Conservation (phyloP, 2,888 invertebrate species). For the Steinernema scapterisci region DNA sequence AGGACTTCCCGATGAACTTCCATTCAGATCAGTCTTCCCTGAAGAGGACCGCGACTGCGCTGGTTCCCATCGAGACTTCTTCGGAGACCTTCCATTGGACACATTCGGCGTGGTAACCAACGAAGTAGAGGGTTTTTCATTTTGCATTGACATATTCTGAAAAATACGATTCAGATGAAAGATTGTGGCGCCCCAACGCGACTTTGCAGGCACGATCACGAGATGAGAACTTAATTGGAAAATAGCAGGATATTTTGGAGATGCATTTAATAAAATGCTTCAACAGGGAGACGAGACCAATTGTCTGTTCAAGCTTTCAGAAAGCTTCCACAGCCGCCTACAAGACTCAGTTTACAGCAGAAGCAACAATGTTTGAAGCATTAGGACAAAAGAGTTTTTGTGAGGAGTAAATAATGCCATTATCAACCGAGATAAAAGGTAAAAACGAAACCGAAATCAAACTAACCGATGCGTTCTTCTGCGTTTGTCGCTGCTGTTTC, state of each 20-base stretch:
- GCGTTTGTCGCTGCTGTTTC: neutral
- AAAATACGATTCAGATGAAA: neutral
- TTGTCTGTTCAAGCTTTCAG: too few species aligned
- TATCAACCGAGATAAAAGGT: neutral
- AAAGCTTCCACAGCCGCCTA: too few species aligned
- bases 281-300: too few species aligned
- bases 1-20: neutral
- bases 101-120: neutral
- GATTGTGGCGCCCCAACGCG: too few species aligned
- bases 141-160: slow-evolving; percentile 24
- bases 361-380: too few species aligned
- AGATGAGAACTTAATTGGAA: too few species aligned
- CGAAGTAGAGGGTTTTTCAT: slow-evolving; percentile 18
- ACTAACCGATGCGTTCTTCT: neutral
- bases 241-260: too few species aligned
- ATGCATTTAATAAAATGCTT: too few species aligned
- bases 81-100: slow-evolving; percentile 9
- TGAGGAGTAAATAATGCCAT: too few species aligned
- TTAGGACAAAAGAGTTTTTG: too few species aligned
- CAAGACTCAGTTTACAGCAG: too few species aligned
- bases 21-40: neutral
- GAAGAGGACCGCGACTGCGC: slow-evolving; percentile 1
- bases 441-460: neutral
- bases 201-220: too few species aligned
- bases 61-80: slow-evolving; percentile 15